Evolutionary conservation across 92 coral and sea anemone genomes (phyloP), one percentile per base, ranked within the genome.

Genomic region (Porites lobata): DNA sequence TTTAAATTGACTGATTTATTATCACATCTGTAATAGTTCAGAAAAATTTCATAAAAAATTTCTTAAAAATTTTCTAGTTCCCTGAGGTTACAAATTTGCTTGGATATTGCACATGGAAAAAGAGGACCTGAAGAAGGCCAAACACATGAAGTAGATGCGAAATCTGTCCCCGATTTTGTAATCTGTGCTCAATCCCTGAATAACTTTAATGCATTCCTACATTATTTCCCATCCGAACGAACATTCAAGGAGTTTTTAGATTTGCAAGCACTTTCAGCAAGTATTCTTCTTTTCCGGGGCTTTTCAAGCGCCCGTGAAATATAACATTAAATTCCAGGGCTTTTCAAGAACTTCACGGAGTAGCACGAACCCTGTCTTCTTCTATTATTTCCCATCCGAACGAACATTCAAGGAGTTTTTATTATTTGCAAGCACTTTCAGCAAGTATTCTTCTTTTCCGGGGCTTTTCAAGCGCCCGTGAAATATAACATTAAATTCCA

Each of bases 261-360:
- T 72, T 26, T 43, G 53, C 64, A n/a, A 24, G 61, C 61, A 20
- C 80, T 76, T 53, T 4, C 64, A 75, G 65, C 64, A 53, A 18
- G n/a, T 6, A 76, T 52, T n/a, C 47, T 76, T 56, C 43, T 22
- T 76, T 53, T 76, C 66, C 19, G 56, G 51, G 66, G 67, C 67
- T 76, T 76, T 52, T 76, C 66, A 17, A 76, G 80, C 7, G 20
- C 62, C 65, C 38, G 56, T 76, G 80, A 76, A 76, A 76, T 21
- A n/a, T 54, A 8, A n/a, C 19, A 53, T 76, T n/a, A 12, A 76
- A 76, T 76, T 54, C 50, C 63, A 76, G 67, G 65, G 50, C 47
- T 56, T 56, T 54, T 54, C 71, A 66, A 66, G 71, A 50, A 22
- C 71, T 66, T 66, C 10, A 21, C 9, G 69, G 69, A 65, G 24